Percentiles rank a stretch among this genome's conserved stretches.
Evolutionary conservation across 2,113 vertebrate genomes (phyloP).

Genomic region (Macquaria ambigua): DNA sequence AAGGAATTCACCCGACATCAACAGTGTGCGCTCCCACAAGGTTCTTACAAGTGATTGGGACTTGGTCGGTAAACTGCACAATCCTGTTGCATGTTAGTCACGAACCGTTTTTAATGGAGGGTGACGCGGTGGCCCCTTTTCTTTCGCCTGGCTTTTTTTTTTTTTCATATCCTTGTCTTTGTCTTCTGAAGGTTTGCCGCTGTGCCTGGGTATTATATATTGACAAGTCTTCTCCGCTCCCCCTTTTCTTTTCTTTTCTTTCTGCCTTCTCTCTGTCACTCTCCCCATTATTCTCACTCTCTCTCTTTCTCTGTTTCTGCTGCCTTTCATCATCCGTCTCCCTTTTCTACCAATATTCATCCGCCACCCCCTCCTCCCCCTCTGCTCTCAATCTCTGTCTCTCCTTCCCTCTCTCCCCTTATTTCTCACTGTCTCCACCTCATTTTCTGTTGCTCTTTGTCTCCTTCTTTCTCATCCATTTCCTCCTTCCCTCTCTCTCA

Average conservation of each 20-base stretch:
- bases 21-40: background rate
- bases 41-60: background rate
- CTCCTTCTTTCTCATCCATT: constrained; percentile 1
- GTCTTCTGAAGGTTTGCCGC: constrained; percentile 57
- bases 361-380: background rate
- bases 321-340: constrained; percentile 73
- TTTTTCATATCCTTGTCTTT: constrained; percentile 53
- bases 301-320: constrained; percentile 57
- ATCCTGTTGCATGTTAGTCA: constrained; percentile 23
- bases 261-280: constrained; percentile 59
- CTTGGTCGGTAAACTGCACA: constrained; percentile 14
- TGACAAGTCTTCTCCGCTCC: constrained; percentile 63
- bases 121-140: constrained; percentile 30
- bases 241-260: constrained; percentile 44
- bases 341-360: constrained; percentile 54
- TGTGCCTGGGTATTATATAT: constrained; percentile 45
- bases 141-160: constrained; percentile 56
- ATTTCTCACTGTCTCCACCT: background rate
- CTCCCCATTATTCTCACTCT: constrained; percentile 57
- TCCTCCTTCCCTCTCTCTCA: background rate
- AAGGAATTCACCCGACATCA: constrained; percentile 29
- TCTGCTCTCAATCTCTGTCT: constrained; percentile 35
- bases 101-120: constrained; percentile 28
- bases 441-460: constrained; percentile 4
- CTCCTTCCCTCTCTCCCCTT: background rate